phyloP scores from a whole-genome alignment of 2,888 invertebrate species.

The Steinernema carpocapsae region DNA sequence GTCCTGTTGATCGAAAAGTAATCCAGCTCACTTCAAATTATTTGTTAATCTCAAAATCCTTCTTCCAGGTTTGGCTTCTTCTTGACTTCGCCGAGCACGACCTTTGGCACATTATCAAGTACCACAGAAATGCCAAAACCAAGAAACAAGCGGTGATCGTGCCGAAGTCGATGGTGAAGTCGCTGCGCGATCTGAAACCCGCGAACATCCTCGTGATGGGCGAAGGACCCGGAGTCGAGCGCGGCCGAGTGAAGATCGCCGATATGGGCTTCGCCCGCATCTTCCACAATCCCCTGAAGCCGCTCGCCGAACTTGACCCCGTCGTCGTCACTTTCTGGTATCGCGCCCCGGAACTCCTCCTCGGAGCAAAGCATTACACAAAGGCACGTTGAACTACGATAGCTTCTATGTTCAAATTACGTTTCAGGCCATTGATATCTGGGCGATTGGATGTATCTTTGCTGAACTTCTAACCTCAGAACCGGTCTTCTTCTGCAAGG shows the following conservation, averaged over 20 bases:
- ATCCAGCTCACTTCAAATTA: no score
- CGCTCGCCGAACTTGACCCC: conserved; percentile 91
- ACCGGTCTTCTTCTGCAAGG: conserved; percentile 97
- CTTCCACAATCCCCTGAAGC: conserved; percentile 96
- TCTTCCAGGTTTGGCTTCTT: conserved; percentile 81
- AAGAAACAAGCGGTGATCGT: conserved; percentile 78
- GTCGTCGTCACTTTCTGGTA: conserved; percentile 99
- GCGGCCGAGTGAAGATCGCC: conserved; percentile 78
- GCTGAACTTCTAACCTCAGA: conserved; percentile 97
- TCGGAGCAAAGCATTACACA: conserved; percentile 70
- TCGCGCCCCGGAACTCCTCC: conserved; percentile 84
- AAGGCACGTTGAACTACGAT: conserved; percentile 51
- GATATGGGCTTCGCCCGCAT: conserved; percentile 99
- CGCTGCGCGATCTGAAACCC: conserved; percentile 81
- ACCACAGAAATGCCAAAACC: conserved; percentile 85
- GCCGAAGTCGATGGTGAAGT: conserved; percentile 83
- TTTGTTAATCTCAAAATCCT: no score
- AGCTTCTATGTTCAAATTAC: conserved; percentile 34
- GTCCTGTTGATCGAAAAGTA: conserved; percentile 75
- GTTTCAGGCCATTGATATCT: conserved; percentile 67
- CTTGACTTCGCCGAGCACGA: conserved; percentile 99
- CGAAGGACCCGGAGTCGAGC: conserved; percentile 82
- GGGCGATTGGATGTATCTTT: conserved; percentile 82
- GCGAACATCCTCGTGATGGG: conserved; percentile 99
- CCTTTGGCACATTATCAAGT: conserved; percentile 99